Conservation (phyloP, 2,888 invertebrate genomes). For the Sussaba pulchella region DNA sequence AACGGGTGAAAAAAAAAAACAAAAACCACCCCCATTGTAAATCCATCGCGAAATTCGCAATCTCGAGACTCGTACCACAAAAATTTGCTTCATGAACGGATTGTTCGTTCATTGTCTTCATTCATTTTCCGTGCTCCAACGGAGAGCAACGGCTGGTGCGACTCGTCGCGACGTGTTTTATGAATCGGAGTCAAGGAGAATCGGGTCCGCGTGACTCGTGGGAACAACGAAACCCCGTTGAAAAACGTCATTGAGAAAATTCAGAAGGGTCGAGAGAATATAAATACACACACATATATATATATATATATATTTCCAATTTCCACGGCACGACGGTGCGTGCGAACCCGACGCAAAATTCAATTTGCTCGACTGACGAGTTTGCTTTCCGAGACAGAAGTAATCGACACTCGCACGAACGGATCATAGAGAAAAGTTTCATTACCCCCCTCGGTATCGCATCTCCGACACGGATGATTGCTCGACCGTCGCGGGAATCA, state of each 20-base stretch:
- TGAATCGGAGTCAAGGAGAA: conserved; percentile 16
- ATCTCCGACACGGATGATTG: conserved; percentile 38
- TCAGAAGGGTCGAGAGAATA: not conserved
- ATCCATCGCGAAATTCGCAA: no score
- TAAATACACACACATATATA: no score
- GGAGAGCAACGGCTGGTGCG: not conserved
- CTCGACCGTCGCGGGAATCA: conserved; percentile 14
- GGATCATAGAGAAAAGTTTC: conserved; percentile 23
- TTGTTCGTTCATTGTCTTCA: not conserved
- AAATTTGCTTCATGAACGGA: no score
- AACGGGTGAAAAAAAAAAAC: no score
- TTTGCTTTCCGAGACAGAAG: conserved; percentile 3
- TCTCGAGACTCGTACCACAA: no score
- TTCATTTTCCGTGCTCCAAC: conserved; percentile 29
- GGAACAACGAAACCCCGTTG: conserved; percentile 26
- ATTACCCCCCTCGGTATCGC: conserved; percentile 29
- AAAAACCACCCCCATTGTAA: no score
- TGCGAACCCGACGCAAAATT: conserved; percentile 58
- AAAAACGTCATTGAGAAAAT: conserved; percentile 30
- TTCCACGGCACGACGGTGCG: conserved; percentile 45
- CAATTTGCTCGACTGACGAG: conserved; percentile 37
- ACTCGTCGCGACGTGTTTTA: not conserved
- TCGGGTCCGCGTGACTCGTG: conserved; percentile 12
- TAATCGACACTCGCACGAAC: not conserved
- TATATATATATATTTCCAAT: conserved; percentile 17